Evolutionary conservation across 2,888 invertebrate species (phyloP), one percentile per base, ranked within the genome.

Genomic region (Tenthredo amoena): DNA sequence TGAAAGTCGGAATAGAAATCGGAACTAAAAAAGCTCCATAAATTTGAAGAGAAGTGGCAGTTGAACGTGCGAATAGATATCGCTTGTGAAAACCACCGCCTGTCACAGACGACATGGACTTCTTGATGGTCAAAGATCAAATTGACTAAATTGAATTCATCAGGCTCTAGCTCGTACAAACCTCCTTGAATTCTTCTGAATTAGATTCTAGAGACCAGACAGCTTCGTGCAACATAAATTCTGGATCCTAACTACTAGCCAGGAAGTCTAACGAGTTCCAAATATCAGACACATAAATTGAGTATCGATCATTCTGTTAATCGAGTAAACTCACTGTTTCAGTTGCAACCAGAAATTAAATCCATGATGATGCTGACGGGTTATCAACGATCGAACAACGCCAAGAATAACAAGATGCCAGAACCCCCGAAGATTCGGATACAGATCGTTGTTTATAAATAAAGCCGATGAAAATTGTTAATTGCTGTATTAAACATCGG

Each of bases 81-180:
- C 26, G 43, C 21, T 26, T 43, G 21, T 21, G 9, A 74, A 62
- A 74, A 74, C 43, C 5, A 43, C 2, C 1, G 43, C 5, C 21
- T 2, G 21, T 74, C 40, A 12, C 3, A 43, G 40, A 43, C 40
- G 72, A 43, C 12, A 26, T 74, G 21, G 21, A 40, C 40, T 43
- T 74, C 72, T 43, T 21, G 6, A 74, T 43, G 72, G 72, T 74
- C 72, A 74, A 10, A 74, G 72, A 74, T 74, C 72, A 74, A 74
- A 74, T 43, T 21, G 72, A 74, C 12, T 74, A 43, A 74, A 74
- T 74, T 74, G 43, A 74, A 74, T 74, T 74, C 43, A 43, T n/a
- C 72, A 26, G 34, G 71, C 71, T 26, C 37, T 37, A 37, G 34
- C 15, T 37, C 71, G 18, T 71, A 0, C 62, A 34, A 9, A 71